phyloP scores from a whole-genome alignment of 2,113 vertebrate genomes.

The Dicrurus megarhynchus region DNA sequence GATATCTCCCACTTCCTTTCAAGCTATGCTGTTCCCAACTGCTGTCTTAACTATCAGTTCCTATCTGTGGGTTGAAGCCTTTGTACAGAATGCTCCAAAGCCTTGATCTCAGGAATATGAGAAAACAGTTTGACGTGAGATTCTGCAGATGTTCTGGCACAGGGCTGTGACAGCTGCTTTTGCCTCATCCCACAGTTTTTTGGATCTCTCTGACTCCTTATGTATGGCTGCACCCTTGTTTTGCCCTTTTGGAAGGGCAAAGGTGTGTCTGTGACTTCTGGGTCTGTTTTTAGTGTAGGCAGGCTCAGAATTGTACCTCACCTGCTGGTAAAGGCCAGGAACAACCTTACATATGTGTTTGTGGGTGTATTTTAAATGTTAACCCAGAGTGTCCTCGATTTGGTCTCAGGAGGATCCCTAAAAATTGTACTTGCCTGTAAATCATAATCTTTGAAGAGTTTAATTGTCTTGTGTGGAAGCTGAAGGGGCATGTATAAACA shows the following conservation, averaged over 20 bases:
- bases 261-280: background rate
- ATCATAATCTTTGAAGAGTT: background rate
- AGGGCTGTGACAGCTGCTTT: background rate
- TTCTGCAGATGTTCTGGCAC: slow-evolving; percentile 46
- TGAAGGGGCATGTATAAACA: background rate
- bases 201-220: background rate
- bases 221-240: fast-evolving
- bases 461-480: background rate
- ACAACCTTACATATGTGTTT: background rate
- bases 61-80: slow-evolving; percentile 25
- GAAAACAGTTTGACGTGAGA: background rate
- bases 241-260: background rate
- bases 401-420: background rate
- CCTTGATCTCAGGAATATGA: slow-evolving; percentile 48
- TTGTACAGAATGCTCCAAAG: background rate
- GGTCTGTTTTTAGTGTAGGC: background rate
- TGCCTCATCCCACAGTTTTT: slow-evolving; percentile 3
- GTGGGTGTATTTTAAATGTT: background rate
- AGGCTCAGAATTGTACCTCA: background rate
- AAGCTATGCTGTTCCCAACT: background rate
- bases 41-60: slow-evolving; percentile 7
- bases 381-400: background rate
- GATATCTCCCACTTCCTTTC: slow-evolving; percentile 41
- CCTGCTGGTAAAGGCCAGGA: background rate
- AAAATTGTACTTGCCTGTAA: background rate